A percentile compares a stretch with the other conserved stretches of the same genome.
Conservation (phyloP, 2,888 invertebrate genomes). For the Thera obeliscata region DNA sequence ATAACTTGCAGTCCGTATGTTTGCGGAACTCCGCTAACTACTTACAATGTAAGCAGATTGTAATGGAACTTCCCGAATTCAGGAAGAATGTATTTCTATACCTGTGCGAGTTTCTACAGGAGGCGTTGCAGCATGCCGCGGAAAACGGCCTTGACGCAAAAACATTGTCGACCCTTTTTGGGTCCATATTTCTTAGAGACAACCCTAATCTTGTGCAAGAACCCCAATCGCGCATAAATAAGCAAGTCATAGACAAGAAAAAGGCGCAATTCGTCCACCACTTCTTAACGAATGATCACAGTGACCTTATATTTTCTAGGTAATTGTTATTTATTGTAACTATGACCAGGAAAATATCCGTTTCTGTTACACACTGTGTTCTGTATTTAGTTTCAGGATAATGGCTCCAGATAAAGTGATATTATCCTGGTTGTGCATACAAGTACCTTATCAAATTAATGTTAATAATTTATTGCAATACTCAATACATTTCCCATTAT, state of each 20-base stretch:
- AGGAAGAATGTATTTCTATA: constrained; percentile 94
- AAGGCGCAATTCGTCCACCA: constrained; percentile 91
- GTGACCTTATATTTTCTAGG: constrained; percentile 85
- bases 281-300: constrained; percentile 91
- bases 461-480: constrained; percentile 38
- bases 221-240: constrained; percentile 82
- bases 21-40: constrained; percentile 91
- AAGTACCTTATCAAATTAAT: constrained; percentile 36
- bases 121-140: constrained; percentile 90
- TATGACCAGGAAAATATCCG: constrained; percentile 25
- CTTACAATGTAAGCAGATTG: constrained; percentile 92
- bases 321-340: constrained; percentile 17
- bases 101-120: constrained; percentile 94
- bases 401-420: constrained; percentile 16
- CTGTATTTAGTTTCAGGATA: constrained; percentile 10
- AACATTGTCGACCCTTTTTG: constrained; percentile 92
- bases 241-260: constrained; percentile 87
- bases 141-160: constrained; percentile 94
- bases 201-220: constrained; percentile 85
- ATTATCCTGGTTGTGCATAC: constrained; percentile 31
- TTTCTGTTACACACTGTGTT: neutral
- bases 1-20: constrained; percentile 91
- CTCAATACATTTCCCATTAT: constrained; percentile 39
- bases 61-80: constrained; percentile 89
- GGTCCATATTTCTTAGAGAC: constrained; percentile 91